Evolutionary conservation across 2,888 invertebrate genomes (phyloP), one percentile per base, ranked within the genome.

Genomic region (Aleiodes leptofemur): DNA sequence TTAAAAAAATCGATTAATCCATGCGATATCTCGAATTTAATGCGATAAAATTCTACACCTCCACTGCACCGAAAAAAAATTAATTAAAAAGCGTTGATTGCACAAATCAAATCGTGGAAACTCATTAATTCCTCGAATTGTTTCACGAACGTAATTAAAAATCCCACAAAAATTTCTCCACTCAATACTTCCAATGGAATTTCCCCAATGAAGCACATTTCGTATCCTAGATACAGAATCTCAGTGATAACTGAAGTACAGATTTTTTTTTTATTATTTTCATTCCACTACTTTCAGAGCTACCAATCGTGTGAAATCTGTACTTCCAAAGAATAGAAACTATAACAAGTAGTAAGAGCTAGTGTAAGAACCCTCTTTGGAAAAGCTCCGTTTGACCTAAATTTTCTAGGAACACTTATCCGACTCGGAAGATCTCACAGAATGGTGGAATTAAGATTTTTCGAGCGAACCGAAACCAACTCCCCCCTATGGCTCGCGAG

Each of bases 391-490:
- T 71, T 71, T 71, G 70, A 71, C 70, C 70, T 57, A 34, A 59
- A 71, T 71, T 59, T 59, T 57, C 11, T 6, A 6, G 23, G 14
- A 64, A 50, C 50, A 59, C 70, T 71, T 71, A 71, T 71, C 57
- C 43, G 70, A 71, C 57, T 71, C 48, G 34, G 48, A 61, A 23
- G 34, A 71, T 71, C 48, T 50, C 31, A 50, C 29, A 50, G 50
- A 71, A 71, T 71, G 70, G 70, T 71, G 70, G 50, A 71, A 71
- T 71, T 71, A 71, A 71, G 70, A 71, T 71, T 71, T 57, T 71
- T 64, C 43, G 43, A 64, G 29, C 16, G 64, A 23, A 48, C n/a
- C 2, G 6, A 61, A n/a, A n/a, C 38, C 14, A 43, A 23, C n/a
- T 2, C 23, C 23, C 23, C 23, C 43, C n/a, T 34, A 34, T 14